A percentile compares a stretch with the other conserved stretches of the same genome.
Conservation (phyloP, 2,888 invertebrate species). For the Micoletzkya japonica region DNA sequence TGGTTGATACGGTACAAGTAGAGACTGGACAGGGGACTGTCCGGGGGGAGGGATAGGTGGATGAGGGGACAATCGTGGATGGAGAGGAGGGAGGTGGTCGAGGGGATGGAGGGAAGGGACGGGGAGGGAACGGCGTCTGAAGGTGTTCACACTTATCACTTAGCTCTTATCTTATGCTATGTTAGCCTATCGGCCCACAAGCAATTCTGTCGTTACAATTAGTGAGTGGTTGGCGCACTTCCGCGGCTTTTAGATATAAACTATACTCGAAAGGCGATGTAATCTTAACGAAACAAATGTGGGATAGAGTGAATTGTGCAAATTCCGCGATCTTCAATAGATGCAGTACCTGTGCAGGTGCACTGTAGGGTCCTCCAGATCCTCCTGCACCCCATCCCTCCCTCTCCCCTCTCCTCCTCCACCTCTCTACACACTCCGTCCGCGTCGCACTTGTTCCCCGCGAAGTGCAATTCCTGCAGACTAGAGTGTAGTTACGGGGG, state of each 20-base stretch:
- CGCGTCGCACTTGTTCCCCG: background rate
- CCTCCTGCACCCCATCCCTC: background rate
- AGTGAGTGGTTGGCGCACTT: no score
- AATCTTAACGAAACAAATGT: no score
- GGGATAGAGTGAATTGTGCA: no score
- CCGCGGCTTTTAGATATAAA: no score
- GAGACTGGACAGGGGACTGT: background rate
- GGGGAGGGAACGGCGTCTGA: background rate
- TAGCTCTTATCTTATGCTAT: no score
- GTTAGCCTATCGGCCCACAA: no score
- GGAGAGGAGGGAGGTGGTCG: constrained; percentile 2
- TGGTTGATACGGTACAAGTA: no score
- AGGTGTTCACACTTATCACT: no score
- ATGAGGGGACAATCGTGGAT: background rate
- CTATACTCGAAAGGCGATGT: no score
- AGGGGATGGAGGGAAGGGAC: background rate
- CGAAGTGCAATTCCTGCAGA: constrained; percentile 19
- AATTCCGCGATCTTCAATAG: no score
- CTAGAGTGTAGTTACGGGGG: background rate
- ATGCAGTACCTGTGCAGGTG: constrained; percentile 17
- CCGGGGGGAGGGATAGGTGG: background rate
- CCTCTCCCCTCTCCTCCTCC: background rate
- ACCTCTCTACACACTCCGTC: no score
- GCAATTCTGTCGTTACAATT: no score
- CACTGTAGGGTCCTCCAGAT: constrained; percentile 18